These are phyloP conservation scores for Notiomystis cincta DNA, from an alignment of 2,113 vertebrate genomes.

Conservation along the genomic window DNA sequence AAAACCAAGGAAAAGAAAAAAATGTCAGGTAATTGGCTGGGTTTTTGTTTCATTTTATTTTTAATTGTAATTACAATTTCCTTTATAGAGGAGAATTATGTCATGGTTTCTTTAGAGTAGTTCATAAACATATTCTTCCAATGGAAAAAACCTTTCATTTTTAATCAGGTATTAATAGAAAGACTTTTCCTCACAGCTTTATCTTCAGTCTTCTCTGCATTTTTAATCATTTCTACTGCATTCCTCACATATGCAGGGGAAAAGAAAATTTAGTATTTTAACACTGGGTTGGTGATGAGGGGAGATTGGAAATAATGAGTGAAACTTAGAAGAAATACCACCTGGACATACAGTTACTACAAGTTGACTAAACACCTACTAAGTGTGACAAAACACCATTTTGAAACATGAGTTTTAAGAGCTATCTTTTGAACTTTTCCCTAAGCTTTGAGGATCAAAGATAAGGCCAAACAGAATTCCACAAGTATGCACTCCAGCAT, in stretches of 20 bases:
- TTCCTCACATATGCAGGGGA: background rate
- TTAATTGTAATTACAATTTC: background rate
- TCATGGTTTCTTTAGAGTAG: background rate
- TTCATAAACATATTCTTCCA: background rate
- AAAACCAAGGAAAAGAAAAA: background rate
- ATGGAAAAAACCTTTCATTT: background rate
- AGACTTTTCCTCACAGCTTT: background rate
- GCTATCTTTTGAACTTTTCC: background rate
- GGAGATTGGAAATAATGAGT: background rate
- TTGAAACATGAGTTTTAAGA: background rate
- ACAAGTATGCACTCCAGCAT: background rate
- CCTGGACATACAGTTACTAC: background rate
- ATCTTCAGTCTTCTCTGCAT: background rate
- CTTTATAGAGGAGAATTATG: background rate
- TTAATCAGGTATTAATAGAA: background rate
- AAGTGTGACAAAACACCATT: background rate
- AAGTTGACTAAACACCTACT: background rate
- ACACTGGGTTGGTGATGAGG: accelerated
- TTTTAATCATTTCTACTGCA: background rate
- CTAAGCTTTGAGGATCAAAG: background rate
- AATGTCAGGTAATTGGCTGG: background rate
- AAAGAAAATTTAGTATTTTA: background rate
- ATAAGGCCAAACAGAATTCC: background rate
- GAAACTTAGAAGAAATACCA: background rate
- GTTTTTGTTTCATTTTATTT: background rate